Evolutionary conservation across 64 coral and sea anemone species (phyloP).

Genomic region (Actinia equina): DNA sequence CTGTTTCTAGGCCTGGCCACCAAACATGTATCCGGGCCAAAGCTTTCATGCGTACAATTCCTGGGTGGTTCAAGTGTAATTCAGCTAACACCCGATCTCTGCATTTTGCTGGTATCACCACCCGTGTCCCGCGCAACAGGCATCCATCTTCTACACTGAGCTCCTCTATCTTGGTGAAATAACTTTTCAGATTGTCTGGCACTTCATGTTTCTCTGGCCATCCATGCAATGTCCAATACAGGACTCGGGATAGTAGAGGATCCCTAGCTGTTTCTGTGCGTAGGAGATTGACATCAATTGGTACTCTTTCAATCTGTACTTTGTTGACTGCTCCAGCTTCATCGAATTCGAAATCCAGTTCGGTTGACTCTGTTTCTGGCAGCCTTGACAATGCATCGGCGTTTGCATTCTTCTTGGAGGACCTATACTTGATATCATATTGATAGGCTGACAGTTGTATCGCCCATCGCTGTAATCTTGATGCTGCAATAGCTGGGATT

Average conservation of each 20-base stretch:
- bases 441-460: not conserved
- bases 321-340: constrained; percentile 13
- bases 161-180: constrained; percentile 26
- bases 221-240: constrained; percentile 10
- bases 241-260: constrained; percentile 5
- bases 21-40: constrained; percentile 34
- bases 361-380: not conserved
- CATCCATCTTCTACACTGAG: constrained; percentile 39
- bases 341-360: not conserved
- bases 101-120: constrained; percentile 21
- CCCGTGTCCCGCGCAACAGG: constrained; percentile 38
- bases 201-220: constrained; percentile 28
- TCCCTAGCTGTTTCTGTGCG: constrained; percentile 23
- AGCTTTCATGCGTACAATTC: constrained; percentile 42
- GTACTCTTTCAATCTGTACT: constrained; percentile 31
- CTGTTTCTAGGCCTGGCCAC: constrained; percentile 25
- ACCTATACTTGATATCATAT: not conserved
- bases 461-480: constrained; percentile 12
- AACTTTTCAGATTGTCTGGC: constrained; percentile 21
- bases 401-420: not conserved
- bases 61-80: constrained; percentile 28
- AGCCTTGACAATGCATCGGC: constrained; percentile 2
- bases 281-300: constrained; percentile 17
- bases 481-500: constrained; percentile 38
- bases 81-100: constrained; percentile 24